phyloP scores from a whole-genome alignment of 2,797 vertebrate genomes.

The Sebastes oblongus region DNA sequence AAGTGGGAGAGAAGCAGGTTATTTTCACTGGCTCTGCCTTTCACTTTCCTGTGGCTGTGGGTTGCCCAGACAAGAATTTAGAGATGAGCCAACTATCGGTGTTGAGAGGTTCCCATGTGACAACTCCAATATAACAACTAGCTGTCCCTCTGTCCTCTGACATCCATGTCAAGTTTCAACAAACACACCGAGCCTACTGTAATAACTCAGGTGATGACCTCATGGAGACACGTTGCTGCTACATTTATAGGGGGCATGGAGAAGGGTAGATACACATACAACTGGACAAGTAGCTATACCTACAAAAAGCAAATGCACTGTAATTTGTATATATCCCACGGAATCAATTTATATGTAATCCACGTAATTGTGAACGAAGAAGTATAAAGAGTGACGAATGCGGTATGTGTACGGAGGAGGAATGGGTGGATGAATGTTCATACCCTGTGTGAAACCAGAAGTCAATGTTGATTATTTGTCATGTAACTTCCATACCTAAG shows the following conservation, averaged over 20 bases:
- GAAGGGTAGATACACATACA: neutral
- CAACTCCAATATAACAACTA: slow-evolving; percentile 22
- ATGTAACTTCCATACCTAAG: no score
- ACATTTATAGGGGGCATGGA: neutral
- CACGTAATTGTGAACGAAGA: no score
- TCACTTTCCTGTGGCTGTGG: neutral
- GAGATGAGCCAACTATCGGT: slow-evolving; percentile 8
- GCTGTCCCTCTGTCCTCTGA: slow-evolving; percentile 2
- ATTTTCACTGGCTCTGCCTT: neutral
- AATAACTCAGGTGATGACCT: slow-evolving; percentile 35
- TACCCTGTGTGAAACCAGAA: no score
- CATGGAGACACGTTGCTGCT: slow-evolving; percentile 16
- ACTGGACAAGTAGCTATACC: no score
- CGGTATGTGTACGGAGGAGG: no score
- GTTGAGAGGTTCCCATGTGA: slow-evolving; percentile 21
- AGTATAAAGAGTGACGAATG: no score
- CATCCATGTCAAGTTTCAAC: slow-evolving; percentile 22
- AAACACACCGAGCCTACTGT: slow-evolving; percentile 1
- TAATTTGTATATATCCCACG: no score
- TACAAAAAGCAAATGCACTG: no score
- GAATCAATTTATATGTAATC: no score
- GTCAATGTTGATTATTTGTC: no score
- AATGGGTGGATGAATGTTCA: no score
- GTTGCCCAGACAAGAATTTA: slow-evolving; percentile 5
- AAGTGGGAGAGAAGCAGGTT: neutral